Evolutionary conservation across 2,888 invertebrate species (phyloP), one percentile per base, ranked within the genome.

Genomic region (Chaetoderma sp.): DNA sequence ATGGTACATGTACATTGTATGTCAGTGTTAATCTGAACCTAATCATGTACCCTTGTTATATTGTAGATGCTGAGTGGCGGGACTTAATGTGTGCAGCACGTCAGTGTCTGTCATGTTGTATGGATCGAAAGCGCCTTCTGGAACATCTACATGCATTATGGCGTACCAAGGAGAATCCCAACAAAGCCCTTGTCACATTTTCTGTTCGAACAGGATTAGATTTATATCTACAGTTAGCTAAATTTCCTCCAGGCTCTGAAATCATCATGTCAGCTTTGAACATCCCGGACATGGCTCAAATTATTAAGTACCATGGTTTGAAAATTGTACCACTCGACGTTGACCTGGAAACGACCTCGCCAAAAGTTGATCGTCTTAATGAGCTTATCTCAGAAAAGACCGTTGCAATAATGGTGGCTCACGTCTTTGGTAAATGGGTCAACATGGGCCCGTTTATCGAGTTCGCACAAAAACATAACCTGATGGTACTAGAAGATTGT

Each of bases 191-290:
- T 33, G 76, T 81, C 8, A 78, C 78, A 57, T 71, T 83, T 30
- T 83, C 81, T 36, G 84, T 83, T 18, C 71, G 85, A 39, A 76
- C 80, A 65, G 82, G 76, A 42, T 75, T 85, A 65, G 83, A 85
- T 70, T 73, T 84, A 23, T 84, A 74, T 58, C 73, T 84, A 27
- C 70, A 69, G 64, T 80, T 78, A 27, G 79, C 75, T 70, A 69
- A 77, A 32, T 87, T 83, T 67, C 83, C 84, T 4, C 70, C 71
- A n/a, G 85, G 84, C 33, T 85, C 85, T 56, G 86, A 87, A 72
- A 73, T 87, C 60, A 84, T 87, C 55, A 83, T 87, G 83, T 84
- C 86, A 3, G 86, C 86, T 32, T 78, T 87, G 25, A 87, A 87
- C 72, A 87, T 87, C 63, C 86, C 86, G 5, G 83, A 81, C 68